These are phyloP conservation scores for Tinamus guttatus DNA, from an alignment of 2,113 vertebrate genomes.

Conservation along the genomic window DNA sequence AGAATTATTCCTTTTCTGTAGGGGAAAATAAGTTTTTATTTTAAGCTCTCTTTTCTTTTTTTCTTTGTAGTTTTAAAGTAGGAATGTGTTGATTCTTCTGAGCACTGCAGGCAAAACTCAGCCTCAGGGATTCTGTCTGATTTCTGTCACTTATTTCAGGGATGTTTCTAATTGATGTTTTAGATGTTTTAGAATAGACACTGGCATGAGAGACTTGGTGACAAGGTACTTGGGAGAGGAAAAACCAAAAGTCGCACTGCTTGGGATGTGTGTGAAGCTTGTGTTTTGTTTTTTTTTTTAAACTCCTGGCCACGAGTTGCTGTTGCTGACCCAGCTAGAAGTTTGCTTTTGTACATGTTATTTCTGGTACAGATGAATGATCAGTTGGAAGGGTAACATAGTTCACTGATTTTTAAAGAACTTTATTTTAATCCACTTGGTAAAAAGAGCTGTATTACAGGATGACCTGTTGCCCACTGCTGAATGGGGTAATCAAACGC, in stretches of 20 bases:
- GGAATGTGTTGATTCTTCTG: background rate
- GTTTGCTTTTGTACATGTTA: background rate
- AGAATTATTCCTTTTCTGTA: background rate
- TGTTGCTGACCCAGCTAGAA: slow-evolving; percentile 1
- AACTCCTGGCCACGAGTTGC: background rate
- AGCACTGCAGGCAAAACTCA: slow-evolving; percentile 21
- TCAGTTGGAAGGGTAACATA: slow-evolving; percentile 5
- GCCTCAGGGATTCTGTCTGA: slow-evolving; percentile 14
- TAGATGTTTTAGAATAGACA: background rate
- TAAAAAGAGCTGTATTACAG: background rate
- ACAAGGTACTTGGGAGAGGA: background rate
- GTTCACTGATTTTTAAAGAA: background rate
- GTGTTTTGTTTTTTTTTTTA: background rate
- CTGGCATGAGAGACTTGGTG: background rate
- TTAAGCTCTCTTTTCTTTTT: background rate
- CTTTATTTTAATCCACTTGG: background rate
- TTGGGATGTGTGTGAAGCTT: background rate
- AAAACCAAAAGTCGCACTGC: background rate
- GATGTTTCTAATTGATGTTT: background rate
- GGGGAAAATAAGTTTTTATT: background rate
- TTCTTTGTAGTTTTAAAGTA: background rate
- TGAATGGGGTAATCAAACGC: background rate
- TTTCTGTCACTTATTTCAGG: background rate
- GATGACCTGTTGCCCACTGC: background rate
- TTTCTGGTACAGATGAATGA: background rate